Base-by-base conservation (phyloP, 2,888 invertebrate species). In the Helleia helle region DNA sequence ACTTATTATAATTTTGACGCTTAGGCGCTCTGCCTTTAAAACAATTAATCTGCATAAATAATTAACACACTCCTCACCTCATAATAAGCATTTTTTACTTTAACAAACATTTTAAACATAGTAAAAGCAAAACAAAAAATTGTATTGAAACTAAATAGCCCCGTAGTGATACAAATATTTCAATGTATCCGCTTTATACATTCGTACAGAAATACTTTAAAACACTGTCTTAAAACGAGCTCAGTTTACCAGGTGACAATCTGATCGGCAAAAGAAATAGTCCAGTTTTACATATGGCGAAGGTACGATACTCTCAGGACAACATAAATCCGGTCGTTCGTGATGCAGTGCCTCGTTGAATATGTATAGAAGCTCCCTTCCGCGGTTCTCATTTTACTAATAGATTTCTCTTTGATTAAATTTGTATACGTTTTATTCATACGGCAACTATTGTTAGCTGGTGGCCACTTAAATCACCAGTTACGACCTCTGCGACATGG, bases 361-460 rank as follows among this genome's bases (percentile, higher is more conserved):
- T 84, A 84, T 84, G 84, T 84, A 84, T 83, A 81, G 75, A 71
- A 80, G 74, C 76, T 77, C 83, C 83, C 83, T 84, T 80, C 83
- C 84, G 76, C 80, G 80, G 74, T 83, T 80, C 83, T 83, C 84
- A 84, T 84, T 84, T 84, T 84, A 81, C 84, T 84, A 84, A 84
- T 84, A 84, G 83, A 84, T 83, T 84, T 80, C 76, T 75, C 79
- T 83, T 79, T 84, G 83, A 84, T 84, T 84, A 84, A 83, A 84
- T 83, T 83, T 84, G 83, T 83, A 77, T 79, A 75, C 76, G 73
- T 80, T 84, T 81, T 81, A 83, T 81, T 79, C 81, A 80, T 79
- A 76, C n/a, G n/a, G n/a, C n/a, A n/a, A n/a, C 68, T 79, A 77
- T 76, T 79, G 79, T 81, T 77, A 65, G 65, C 60, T 58, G 56